Percentiles rank a stretch among this genome's conserved stretches.
Conservation (phyloP, 2,113 vertebrate species). For the Hypocryptadius cinnamomeus region DNA sequence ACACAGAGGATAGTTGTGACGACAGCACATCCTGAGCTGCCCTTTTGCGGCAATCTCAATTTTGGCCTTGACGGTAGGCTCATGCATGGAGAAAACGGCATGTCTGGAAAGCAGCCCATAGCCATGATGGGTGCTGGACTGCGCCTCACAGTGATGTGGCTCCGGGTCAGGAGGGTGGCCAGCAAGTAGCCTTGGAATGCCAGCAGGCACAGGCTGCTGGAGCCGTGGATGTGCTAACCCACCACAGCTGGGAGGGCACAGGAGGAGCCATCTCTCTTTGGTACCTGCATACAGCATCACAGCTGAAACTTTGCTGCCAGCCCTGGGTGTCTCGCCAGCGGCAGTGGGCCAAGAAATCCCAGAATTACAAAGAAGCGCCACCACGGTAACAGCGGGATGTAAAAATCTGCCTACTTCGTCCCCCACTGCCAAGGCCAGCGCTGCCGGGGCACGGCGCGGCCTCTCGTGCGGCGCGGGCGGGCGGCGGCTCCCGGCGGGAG, state of each 20-base stretch:
- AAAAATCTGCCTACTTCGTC: accelerated
- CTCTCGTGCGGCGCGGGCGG: background rate
- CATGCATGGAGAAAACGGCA: background rate
- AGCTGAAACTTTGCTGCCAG: background rate
- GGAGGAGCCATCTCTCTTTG: background rate
- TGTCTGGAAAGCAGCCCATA: background rate
- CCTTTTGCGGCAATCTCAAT: background rate
- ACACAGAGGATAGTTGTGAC: no score
- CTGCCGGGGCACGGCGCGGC: background rate
- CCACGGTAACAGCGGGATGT: accelerated
- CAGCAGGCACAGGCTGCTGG: background rate
- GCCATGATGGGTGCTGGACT: background rate
- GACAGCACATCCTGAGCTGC: background rate
- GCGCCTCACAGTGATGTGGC: background rate
- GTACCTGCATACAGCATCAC: background rate
- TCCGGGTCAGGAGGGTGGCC: background rate
- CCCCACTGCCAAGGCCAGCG: accelerated
- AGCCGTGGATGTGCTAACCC: background rate
- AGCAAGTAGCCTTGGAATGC: accelerated
- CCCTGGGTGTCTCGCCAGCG: accelerated
- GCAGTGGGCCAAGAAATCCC: background rate
- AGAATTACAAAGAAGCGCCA: background rate
- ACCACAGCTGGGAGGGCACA: background rate
- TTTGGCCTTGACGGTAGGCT: background rate
- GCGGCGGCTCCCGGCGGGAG: background rate